These are phyloP conservation scores for Oceanodroma tethys DNA, from an alignment of 2,113 vertebrate genomes.

Conservation along the genomic window DNA sequence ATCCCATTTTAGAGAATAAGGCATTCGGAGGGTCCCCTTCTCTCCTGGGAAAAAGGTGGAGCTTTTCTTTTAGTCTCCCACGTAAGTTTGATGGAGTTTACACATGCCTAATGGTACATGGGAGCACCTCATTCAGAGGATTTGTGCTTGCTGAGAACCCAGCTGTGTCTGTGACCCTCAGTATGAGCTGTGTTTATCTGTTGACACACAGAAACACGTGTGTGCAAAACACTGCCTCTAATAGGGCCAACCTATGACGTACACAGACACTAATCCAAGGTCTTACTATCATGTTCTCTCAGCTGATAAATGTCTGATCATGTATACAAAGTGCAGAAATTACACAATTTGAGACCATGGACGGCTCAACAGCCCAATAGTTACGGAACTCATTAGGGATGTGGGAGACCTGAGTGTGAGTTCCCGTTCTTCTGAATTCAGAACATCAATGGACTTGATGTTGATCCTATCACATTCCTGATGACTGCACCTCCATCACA, in stretches of 20 bases:
- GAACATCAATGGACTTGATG: background rate
- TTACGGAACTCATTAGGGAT: background rate
- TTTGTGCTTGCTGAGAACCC: background rate
- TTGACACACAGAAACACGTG: background rate
- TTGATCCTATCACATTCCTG: background rate
- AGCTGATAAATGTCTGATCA: background rate
- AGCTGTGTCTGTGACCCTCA: background rate
- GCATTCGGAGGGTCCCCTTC: background rate
- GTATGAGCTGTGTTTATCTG: background rate
- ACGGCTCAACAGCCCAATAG: background rate
- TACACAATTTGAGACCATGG: background rate
- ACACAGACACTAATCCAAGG: background rate
- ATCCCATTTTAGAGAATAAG: background rate
- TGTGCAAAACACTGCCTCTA: background rate
- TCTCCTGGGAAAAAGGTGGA: background rate
- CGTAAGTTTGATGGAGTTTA: background rate
- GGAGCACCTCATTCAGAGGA: background rate
- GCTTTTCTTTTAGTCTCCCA: background rate
- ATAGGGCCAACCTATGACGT: background rate
- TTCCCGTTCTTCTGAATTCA: background rate
- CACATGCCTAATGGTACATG: background rate
- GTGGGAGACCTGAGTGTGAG: background rate
- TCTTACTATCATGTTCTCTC: background rate
- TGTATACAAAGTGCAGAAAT: background rate
- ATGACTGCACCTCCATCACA: background rate